Evolutionary conservation across 2,113 vertebrate species (phyloP), one percentile per base, ranked within the genome.

Genomic region (Alexandromys fortis): DNA sequence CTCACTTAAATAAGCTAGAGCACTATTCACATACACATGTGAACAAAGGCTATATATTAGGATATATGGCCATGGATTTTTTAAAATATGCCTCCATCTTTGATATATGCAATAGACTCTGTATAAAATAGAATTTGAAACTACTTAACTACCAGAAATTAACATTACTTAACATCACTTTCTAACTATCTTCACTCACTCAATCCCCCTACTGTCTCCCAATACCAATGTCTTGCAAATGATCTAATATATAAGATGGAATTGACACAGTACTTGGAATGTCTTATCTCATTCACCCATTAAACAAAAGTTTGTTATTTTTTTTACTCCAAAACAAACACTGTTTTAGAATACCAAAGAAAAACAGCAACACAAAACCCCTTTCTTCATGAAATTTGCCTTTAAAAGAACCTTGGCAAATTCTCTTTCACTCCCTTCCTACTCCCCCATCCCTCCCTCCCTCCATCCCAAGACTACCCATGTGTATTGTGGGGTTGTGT

Each of bases 1-100:
- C 76, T 52, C 9, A 91, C 35, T 83, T 87, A 88, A 88, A 63
- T 92, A 96, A 76, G 11, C 70, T 93, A 83, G 63, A 83, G 87
- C 0, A 63, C 22, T 70, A 85, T 58, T 91, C 45, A 89, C 10
- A 47, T 78, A 6, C 5, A 70, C 52, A 68, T 91, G 45, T 45
- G 28, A 30, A 55, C 67, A 88, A 91, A 55, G 28, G 35, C 16
- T 77, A 85, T 38, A 75, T 82, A 91, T 91, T 91, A 83, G 28
- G 17, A 38, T 21, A 5, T 90, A 83, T 81, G 28, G 55, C 76
- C 47, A 86, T 58, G 42, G 11, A 21, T 65, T 45, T 45, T 70
- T 55, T 76, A 67, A 38, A 90, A 86, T 76, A 89, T 63, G 7
- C 49, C 49, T 52, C 49, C 11, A 52, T 14, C 49, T 14, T 52